Evolutionary conservation across 2,888 invertebrate species (phyloP), one percentile per base, ranked within the genome.

Genomic region (Eumerus sabulonum): DNA sequence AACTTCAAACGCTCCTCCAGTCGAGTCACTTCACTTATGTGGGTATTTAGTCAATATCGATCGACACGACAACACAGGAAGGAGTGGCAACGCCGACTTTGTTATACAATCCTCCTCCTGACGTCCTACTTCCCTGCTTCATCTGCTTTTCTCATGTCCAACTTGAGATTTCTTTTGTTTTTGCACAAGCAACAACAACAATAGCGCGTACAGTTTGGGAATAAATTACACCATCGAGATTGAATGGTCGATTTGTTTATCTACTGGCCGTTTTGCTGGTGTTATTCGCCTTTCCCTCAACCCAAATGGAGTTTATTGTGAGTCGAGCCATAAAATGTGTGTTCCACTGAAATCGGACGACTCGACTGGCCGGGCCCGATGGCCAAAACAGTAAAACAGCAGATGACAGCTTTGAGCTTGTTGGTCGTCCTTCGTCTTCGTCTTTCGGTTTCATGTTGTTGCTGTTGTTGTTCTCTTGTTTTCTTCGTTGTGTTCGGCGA

Each of bases 171-270:
- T 77, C 67, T 73, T 77, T 73, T 77, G 73, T 77, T 72, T n/a
- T 73, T 67, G 42, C 42, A 16, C 56, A 51, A 51, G 16, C 63
- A 68, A 60, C 73, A 73, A 42, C 57, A 72, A 57, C 63, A n/a
- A n/a, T n/a, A n/a, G n/a, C n/a, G n/a, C n/a, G n/a, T n/a, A n/a
- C n/a, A 63, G 54, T 74, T 74, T 79, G 79, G 45, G 60, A 79
- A 79, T 79, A 79, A 74, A 79, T 79, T 79, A 79, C 74, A 74
- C 74, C 68, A 63, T 70, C 60, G 68, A 79, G 79, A 79, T 79
- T 79, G 79, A 79, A 79, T 74, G 74, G 79, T 74, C 79, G 79
- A 79, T 74, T 79, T 79, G 79, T 68, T 79, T 79, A 79, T 79
- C 50, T 70, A 3, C 11, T 3, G 68, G 47, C 63, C 54, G 40